These are phyloP conservation scores for Eremobia ochroleuca DNA, from an alignment of 2,888 invertebrate species.

Conservation along the genomic window DNA sequence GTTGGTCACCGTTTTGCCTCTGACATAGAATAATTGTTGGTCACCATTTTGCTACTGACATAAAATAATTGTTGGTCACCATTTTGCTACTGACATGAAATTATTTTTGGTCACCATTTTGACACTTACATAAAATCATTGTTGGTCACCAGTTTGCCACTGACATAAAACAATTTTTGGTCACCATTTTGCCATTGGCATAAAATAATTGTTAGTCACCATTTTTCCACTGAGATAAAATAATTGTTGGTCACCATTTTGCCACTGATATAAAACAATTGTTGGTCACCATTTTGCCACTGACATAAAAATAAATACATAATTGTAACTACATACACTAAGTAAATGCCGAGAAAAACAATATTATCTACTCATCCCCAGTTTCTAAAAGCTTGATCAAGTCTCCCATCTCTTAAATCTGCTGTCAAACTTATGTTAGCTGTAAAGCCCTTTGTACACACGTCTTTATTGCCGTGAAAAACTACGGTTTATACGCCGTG, in stretches of 20 bases:
- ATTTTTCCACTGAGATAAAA: slow-evolving; percentile 20
- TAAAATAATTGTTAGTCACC: too few species aligned
- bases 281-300: slow-evolving; percentile 1
- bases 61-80: too few species aligned
- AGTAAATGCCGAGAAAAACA: slow-evolving; percentile 26
- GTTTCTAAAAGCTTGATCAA: neutral
- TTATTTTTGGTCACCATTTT: too few species aligned
- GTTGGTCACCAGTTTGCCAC: slow-evolving; percentile 9
- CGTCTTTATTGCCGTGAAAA: too few species aligned
- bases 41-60: slow-evolving; percentile 12
- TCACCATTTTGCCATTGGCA: slow-evolving; percentile 11
- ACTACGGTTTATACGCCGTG: too few species aligned
- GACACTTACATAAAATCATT: slow-evolving; percentile 18
- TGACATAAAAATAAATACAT: slow-evolving; percentile 31
- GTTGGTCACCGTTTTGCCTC: neutral
- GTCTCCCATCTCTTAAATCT: too few species aligned
- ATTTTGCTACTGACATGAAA: slow-evolving; percentile 20
- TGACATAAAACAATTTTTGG: too few species aligned
- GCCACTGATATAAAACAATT: slow-evolving; percentile 15
- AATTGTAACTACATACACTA: slow-evolving; percentile 1
- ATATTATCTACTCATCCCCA: neutral
- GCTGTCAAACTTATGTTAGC: neutral
- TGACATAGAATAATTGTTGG: too few species aligned
- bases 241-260: too few species aligned
- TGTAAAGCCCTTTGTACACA: too few species aligned